Conservation (phyloP, 30 jellyfish, hydroid and myxozoan genomes). For the Cassiopea xamachana region DNA sequence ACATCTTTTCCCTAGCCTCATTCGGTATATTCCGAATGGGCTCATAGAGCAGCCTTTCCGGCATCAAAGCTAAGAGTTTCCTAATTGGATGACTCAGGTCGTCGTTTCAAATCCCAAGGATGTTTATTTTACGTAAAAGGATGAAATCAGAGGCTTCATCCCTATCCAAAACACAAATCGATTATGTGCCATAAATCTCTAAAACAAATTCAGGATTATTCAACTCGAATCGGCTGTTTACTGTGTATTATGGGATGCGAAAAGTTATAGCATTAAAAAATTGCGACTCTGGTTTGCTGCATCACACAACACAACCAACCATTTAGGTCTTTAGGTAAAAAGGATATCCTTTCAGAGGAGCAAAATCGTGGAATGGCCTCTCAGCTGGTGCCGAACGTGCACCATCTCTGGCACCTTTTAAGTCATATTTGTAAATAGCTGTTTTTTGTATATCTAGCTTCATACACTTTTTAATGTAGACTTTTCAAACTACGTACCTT, state of each 20-base stretch:
- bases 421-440: too few relatives aligned
- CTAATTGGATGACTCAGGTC: slow-evolving; percentile 19
- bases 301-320: too few relatives aligned
- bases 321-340: too few relatives aligned
- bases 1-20: not conserved
- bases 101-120: slow-evolving; percentile 49
- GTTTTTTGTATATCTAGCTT: too few relatives aligned
- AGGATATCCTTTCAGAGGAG: too few relatives aligned
- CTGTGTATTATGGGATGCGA: not conserved
- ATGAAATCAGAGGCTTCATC: slow-evolving; percentile 7
- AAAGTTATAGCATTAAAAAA: not conserved
- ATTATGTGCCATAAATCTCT: not conserved
- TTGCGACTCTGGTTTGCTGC: too few relatives aligned
- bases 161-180: slow-evolving; percentile 1
- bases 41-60: slow-evolving; percentile 8
- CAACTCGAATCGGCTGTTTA: not conserved
- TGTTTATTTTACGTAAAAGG: slow-evolving; percentile 28
- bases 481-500: too few relatives aligned
- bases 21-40: not conserved
- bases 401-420: too few relatives aligned
- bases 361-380: too few relatives aligned
- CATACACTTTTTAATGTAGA: too few relatives aligned
- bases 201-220: slow-evolving; percentile 5
- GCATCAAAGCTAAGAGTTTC: slow-evolving; percentile 5
- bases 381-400: too few relatives aligned